phyloP scores from a whole-genome alignment of 2,113 vertebrate genomes.

The Myiopsitta monachus region DNA sequence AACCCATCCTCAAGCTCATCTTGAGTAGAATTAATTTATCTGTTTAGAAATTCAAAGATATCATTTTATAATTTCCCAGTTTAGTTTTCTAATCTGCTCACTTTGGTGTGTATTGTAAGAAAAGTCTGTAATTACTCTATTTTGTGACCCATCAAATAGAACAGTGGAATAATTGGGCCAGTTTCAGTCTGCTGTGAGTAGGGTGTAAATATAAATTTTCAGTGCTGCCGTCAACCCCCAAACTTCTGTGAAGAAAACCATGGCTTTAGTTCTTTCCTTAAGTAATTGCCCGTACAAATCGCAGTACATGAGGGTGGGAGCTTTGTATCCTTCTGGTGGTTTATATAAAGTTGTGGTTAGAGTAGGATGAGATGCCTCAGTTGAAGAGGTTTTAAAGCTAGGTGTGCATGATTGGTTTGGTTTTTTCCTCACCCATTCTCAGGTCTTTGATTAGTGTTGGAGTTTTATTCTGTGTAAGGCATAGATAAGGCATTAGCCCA shows the following conservation, averaged over 20 bases:
- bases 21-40: background rate
- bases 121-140: background rate
- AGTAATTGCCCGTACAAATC: background rate
- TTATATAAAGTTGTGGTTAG: background rate
- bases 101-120: background rate
- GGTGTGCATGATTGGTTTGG: accelerated
- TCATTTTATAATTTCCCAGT: background rate
- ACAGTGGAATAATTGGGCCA: background rate
- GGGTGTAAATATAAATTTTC: background rate
- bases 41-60: background rate
- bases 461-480: background rate
- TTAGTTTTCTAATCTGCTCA: background rate
- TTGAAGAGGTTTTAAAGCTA: background rate
- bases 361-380: background rate
- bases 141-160: background rate
- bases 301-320: background rate
- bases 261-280: background rate
- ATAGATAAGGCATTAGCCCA: background rate
- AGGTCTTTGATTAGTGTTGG: background rate
- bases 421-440: background rate
- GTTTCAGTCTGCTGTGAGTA: background rate
- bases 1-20: background rate
- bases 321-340: background rate
- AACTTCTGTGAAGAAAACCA: background rate
- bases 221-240: background rate